Evolutionary conservation across 2,888 invertebrate species (phyloP), one percentile per base, ranked within the genome.

Genomic region (Xanthostigma xanthostigma): DNA sequence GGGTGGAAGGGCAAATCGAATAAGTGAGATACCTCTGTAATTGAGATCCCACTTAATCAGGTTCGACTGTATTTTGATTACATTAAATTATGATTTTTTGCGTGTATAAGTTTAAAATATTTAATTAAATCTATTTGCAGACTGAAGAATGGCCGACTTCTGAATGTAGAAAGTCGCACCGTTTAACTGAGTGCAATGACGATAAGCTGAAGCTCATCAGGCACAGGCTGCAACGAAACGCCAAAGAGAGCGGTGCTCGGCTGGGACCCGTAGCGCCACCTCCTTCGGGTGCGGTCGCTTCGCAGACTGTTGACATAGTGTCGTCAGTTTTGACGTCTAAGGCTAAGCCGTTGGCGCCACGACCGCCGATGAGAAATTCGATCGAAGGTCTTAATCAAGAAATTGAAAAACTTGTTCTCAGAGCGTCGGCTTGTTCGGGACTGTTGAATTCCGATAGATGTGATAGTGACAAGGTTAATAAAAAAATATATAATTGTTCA

Each of bases 351-450:
- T 70, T 72, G 49, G 68, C 74, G 40, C 73, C 75, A 37, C 70
- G 77, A 58, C 74, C 84, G 59, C 81, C 84, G 49, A 85, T 87
- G 63, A 73, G 88, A 48, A 88, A 81, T 54, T 89, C 89, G 41
- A 85, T 88, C 11, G 90, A 91, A 67, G 89, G 88, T 17, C 74
- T 89, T 14, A 90, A 89, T 67, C 87, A 85, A 65, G 89, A 89
- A 69, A 87, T 90, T 53, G 89, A 89, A 67, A 75, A 80, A 62
- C 75, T 88, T 50, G 87, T 87, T 50, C 69, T 85, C 44, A 72
- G 71, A 59, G 67, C 66, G 45, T 61, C 65, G 38, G 56, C 54
- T n/a, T 69, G 67, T 51, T 71, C 73, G 8, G 73, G 72, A 14
- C 55, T 56, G 36, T 54, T 53, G 39, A 55, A 54, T 47, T 53